Evolutionary conservation across 2,888 invertebrate genomes (phyloP), one percentile per base, ranked within the genome.

Genomic region (Meandrusa payeni): DNA sequence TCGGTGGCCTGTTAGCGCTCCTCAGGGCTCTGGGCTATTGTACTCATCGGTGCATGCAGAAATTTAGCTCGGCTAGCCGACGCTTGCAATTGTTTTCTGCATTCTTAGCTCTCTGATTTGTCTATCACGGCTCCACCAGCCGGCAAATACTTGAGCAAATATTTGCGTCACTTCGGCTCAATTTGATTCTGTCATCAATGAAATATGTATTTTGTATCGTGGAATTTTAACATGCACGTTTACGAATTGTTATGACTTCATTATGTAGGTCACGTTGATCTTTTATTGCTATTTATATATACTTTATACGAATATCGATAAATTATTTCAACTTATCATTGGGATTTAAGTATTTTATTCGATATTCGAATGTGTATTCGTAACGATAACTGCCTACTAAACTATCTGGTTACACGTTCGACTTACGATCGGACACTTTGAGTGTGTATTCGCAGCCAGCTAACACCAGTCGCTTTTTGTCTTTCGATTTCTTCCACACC

Each of bases 21-120:
- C 58, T 64, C 65, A 71, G 74, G 73, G 74, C 76, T 76, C 65
- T 78, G 75, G 64, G 58, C 24, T 19, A 32, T 40, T 41, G 43
- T 37, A 64, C 54, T 61, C 74, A 75, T 66, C 71, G 65, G 56
- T 67, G 64, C 81, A 69, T 77, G 64, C 64, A 64, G 57, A 53
- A 63, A 69, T 64, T 67, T 73, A 73, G 59, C 62, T 68, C 68
- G 67, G 68, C 62, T 69, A 64, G 54, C 41, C 52, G 66, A 67
- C 69, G 62, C 49, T 60, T 54, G n/a, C 73, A 69, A 74, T 71
- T 70, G 64, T 72, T 63, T 55, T 54, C 64, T 59, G 56, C 65
- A 69, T 74, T 70, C 69, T 63, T 61, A 60, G 55, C 43, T 48
- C 46, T 54, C 49, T 60, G 55, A 66, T 66, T 64, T 61, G 66